Base-by-base conservation (phyloP, 2,113 vertebrate genomes). In the Xiphophorus maculatus region DNA sequence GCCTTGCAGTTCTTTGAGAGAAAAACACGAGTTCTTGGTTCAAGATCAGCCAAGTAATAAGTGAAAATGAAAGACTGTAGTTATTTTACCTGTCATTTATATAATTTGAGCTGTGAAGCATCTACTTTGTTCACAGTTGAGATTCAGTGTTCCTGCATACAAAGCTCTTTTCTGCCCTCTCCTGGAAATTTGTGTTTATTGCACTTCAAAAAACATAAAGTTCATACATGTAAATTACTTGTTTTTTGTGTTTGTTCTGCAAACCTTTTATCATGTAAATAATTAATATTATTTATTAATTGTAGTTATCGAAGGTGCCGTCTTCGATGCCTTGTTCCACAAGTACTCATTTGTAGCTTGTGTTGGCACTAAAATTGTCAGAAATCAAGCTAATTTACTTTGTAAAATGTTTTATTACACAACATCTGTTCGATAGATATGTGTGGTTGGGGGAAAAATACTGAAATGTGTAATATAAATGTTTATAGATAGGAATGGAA, bases 101-200 rank as follows among this genome's bases (percentile, higher is more conserved):
- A 35, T 51, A 69, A 9, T 83, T 32, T 65, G n/a, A 81, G 68
- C 61, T 72, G 69, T 81, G 54, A 77, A 42, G 33, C 63, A 29
- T 58, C 32, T 17, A 28, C 13, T 71, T 42, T 74, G 12, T 67
- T 66, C 12, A 30, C 29, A 32, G 32, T 22, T 54, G 22, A 63
- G 5, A 32, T 69, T 1, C 3, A 12, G 29, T 74, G 3, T 15
- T 40, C 60, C 28, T 22, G 1, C 4, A 80, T 73, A 2, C 17
- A 35, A 44, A 85, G 88, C 80, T 91, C 89, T 88, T 68, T 83
- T 70, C 86, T 93, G 91, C 93, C 91, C 91, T 87, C 92, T 90
- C 63, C 80, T 91, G 93, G 91, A 71, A 44, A 64, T 70, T n/a
- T 81, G 11, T 37, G 29, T 12, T 27, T 32, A 83, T 51, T 91